Percentiles rank a stretch among this genome's conserved stretches.
Conservation (phyloP, 1,140 invertebrate species). For the Diorhabda carinulata region DNA sequence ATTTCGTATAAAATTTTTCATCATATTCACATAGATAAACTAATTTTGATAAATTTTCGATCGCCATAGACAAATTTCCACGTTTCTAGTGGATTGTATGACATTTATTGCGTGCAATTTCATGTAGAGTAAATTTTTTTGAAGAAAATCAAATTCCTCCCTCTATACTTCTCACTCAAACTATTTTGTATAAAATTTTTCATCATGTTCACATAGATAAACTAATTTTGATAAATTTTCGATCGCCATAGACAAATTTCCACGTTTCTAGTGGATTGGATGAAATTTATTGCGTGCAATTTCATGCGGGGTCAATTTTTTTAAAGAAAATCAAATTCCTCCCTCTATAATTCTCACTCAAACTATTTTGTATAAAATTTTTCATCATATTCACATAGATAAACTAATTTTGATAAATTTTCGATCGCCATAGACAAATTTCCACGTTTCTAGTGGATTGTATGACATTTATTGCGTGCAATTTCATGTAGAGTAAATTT, state of each 20-base stretch:
- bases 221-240: slow-evolving; percentile 4
- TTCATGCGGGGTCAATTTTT: too few species aligned
- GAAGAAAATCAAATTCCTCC: too few species aligned
- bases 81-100: not conserved
- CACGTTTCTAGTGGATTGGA: not conserved
- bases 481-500: too few species aligned
- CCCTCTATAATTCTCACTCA: too few species aligned
- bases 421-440: not conserved
- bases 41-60: slow-evolving; percentile 5
- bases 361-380: not conserved
- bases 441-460: not conserved
- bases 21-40: not conserved
- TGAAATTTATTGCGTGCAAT: too few species aligned
- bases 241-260: not conserved
- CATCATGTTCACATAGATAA: not conserved
- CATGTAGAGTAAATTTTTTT: too few species aligned
- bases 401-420: slow-evolving; percentile 4
- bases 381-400: not conserved
- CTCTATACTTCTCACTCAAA: not conserved
- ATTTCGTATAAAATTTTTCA: not conserved
- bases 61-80: not conserved
- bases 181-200: not conserved
- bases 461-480: too few species aligned
- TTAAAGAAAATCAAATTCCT: too few species aligned
- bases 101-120: too few species aligned